phyloP scores from a whole-genome alignment of 2,797 vertebrate species.

The Notoglanidium macrostoma region DNA sequence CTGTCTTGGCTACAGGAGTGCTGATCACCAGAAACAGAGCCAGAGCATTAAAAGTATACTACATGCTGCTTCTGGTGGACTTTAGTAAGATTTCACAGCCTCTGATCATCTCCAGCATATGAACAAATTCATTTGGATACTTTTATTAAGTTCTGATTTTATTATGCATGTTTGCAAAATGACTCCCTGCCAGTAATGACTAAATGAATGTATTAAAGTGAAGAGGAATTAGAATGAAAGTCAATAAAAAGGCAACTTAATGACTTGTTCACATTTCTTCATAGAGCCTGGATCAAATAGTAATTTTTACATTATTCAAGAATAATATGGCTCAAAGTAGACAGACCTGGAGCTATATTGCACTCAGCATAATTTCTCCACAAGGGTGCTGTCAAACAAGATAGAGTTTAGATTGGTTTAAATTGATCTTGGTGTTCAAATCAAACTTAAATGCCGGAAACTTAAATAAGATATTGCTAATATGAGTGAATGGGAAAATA shows the following conservation, averaged over 20 bases:
- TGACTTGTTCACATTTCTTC: neutral
- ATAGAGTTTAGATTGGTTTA: neutral
- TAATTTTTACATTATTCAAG: neutral
- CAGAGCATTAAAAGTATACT: neutral
- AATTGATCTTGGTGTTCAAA: neutral
- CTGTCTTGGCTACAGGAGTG: slow-evolving; percentile 8
- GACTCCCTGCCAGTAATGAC: neutral
- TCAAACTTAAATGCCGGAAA: neutral
- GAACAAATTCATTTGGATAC: neutral
- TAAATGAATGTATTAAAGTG: neutral
- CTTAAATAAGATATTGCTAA: neutral
- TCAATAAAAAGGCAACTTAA: neutral
- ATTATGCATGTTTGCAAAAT: neutral
- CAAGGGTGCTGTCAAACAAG: neutral
- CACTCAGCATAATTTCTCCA: neutral
- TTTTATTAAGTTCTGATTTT: neutral
- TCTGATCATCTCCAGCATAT: neutral
- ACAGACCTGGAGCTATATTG: neutral
- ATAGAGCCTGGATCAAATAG: neutral
- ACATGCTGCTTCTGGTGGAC: neutral
- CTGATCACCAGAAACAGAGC: slow-evolving; percentile 14
- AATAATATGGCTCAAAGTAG: neutral
- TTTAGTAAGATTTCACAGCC: neutral
- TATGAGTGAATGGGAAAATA: neutral
- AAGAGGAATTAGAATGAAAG: neutral